Base-by-base conservation (phyloP, 1,140 invertebrate genomes). In the Orius laevigatus region DNA sequence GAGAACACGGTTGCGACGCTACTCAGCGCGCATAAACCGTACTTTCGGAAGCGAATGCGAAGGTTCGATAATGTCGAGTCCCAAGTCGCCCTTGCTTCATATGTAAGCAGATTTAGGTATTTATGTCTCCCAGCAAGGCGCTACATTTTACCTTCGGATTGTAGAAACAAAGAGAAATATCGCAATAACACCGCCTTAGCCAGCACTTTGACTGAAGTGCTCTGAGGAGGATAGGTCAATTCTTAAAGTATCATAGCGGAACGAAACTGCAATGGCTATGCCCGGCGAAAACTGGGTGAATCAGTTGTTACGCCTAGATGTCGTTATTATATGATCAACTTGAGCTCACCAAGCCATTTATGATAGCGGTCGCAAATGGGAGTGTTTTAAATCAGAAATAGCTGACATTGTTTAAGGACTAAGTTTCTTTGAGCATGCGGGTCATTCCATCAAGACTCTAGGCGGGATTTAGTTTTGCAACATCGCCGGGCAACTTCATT, bases 401-500 rank as follows among this genome's bases (percentile, higher is more conserved):
- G 46, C 39, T 11, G 5, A 48, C 16, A 15, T 16, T 10, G 36
- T 48, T 16, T 18, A 48, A 32, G 18, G n/a, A n/a, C n/a, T 20
- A 32, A 25, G 20, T 48, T 14, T 48, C 19, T 15, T 33, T 15
- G 25, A 38, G 4, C 36, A 32, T 33, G n/a, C n/a, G n/a, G 39
- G 39, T 6, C 36, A 33, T 25, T 16, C 46, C 9, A 38, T 48
- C 25, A 35, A 33, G 39, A 48, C 46, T 5, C 36, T 48, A 38
- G 34, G 19, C 39, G n/a, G 46, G 46, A 10, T 33, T 25, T n/a
- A 25, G 39, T 33, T 25, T 31, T 34, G 16, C 14, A 19, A 15
- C 39, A 42, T 57, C 55, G 18, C 33, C 56, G 33, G 36, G 49
- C 49, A 52, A 48, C 53, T 51, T 53, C 49, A 46, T n/a, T n/a